A percentile compares a stretch with the other conserved stretches of the same genome.
These are phyloP conservation scores for Sycon ciliatum DNA, from an alignment of 37 sponge, comb jelly and placozoan genomes.

Conservation along the genomic window DNA sequence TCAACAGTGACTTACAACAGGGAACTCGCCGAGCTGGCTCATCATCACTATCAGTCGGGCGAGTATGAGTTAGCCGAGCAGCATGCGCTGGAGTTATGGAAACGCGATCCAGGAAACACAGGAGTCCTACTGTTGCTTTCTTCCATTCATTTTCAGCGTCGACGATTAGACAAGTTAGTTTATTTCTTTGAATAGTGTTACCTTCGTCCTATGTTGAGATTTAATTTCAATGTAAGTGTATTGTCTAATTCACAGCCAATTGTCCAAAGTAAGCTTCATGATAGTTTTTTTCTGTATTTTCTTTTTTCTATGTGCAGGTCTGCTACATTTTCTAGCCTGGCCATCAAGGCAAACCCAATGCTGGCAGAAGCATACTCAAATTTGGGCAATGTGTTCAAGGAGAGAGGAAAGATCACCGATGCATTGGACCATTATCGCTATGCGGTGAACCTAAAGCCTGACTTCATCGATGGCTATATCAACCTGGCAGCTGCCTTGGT, in stretches of 20 bases:
- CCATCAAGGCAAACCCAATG: slow-evolving; percentile 90
- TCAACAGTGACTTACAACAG: neutral
- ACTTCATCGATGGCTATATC: slow-evolving; percentile 98
- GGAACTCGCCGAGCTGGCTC: slow-evolving; percentile 86
- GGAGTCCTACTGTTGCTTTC: slow-evolving; percentile 93
- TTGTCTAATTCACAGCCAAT: neutral
- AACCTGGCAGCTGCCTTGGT: slow-evolving; percentile 96
- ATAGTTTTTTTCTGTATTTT: neutral
- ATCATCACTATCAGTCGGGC: slow-evolving; percentile 82
- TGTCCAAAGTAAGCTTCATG: neutral
- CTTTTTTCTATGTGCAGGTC: slow-evolving; percentile 48
- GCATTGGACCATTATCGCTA: slow-evolving; percentile 89
- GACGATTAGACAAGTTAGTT: slow-evolving; percentile 90
- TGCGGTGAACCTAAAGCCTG: slow-evolving; percentile 87
- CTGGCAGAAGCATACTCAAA: slow-evolving; percentile 98
- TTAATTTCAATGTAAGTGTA: neutral
- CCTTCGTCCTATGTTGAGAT: neutral
- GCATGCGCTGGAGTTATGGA: slow-evolving; percentile 94
- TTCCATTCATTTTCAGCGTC: slow-evolving; percentile 95
- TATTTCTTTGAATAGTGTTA: neutral
- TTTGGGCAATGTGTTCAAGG: slow-evolving; percentile 96
- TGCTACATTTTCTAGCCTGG: slow-evolving; percentile 87
- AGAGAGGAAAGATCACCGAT: slow-evolving; percentile 77
- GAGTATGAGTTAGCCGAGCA: slow-evolving; percentile 86
- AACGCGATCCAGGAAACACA: slow-evolving; percentile 88